These are phyloP conservation scores for Kuschelorhynchus macadamiae DNA, from an alignment of 2,888 invertebrate genomes.

Conservation along the genomic window DNA sequence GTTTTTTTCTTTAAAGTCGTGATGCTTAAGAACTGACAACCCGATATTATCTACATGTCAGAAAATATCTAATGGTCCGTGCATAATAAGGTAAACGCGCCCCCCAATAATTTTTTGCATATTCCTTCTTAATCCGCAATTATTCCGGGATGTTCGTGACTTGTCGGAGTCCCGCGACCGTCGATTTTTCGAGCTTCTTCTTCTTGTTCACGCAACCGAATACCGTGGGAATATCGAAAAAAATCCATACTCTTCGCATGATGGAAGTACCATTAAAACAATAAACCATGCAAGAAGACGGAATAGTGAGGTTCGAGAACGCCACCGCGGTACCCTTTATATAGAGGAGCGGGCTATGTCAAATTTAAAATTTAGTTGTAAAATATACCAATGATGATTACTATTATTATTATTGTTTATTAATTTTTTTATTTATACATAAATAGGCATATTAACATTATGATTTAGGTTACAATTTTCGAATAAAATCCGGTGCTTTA, in stretches of 20 bases:
- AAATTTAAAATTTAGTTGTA: too few species aligned
- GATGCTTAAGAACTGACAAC: too few species aligned
- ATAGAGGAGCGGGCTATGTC: conserved; percentile 30
- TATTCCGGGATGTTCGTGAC: conserved; percentile 56
- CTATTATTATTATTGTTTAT: background rate
- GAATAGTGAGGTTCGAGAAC: conserved; percentile 23
- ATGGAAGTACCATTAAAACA: conserved; percentile 35
- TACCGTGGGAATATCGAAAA: conserved; percentile 57
- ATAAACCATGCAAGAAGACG: conserved; percentile 37
- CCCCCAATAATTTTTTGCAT: conserved; percentile 35
- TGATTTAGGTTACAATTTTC: too few species aligned
- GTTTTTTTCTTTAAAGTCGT: too few species aligned
- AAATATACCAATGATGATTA: background rate
- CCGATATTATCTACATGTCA: conserved; percentile 9
- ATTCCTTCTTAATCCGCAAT: conserved; percentile 54
- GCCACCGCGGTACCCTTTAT: conserved; percentile 21
- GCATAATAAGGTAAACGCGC: conserved; percentile 11
- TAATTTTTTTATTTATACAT: background rate
- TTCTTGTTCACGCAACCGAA: conserved; percentile 52
- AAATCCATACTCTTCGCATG: conserved; percentile 44
- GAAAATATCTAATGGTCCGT: conserved; percentile 11
- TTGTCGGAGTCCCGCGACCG: conserved; percentile 46
- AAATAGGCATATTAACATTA: too few species aligned
- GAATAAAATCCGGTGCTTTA: too few species aligned
- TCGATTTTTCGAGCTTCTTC: conserved; percentile 50